These are phyloP conservation scores for Dendrolimus houi DNA, from an alignment of 2,888 invertebrate species.

Conservation along the genomic window DNA sequence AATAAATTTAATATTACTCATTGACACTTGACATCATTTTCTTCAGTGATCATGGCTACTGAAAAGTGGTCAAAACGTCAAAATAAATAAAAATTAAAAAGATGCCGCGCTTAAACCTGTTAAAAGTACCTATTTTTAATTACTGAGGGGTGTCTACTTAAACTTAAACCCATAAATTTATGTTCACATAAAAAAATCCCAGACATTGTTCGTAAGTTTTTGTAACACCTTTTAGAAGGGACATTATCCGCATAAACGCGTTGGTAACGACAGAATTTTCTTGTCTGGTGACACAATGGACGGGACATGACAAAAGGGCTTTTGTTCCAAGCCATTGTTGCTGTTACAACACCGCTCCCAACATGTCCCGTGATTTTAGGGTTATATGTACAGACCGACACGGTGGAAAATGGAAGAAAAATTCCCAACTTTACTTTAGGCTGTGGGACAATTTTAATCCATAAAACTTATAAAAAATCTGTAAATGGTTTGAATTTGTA, in stretches of 20 bases:
- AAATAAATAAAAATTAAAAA: no score
- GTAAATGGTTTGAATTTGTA: no score
- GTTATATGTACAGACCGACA: background rate
- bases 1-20: no score
- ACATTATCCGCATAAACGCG: slow-evolving; percentile 25
- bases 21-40: no score
- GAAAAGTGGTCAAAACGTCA: no score
- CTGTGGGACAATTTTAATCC: no score
- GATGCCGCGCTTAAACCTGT: background rate
- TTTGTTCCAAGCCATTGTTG: slow-evolving; percentile 34
- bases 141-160: background rate
- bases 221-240: slow-evolving; percentile 11
- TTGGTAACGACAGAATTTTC: slow-evolving; percentile 14
- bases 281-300: slow-evolving; percentile 23
- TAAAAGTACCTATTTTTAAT: background rate
- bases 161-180: background rate
- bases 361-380: background rate
- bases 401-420: no score
- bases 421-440: no score
- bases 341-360: slow-evolving; percentile 1
- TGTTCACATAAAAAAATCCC: background rate
- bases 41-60: no score
- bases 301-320: slow-evolving; percentile 25
- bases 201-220: slow-evolving; percentile 3
- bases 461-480: no score